phyloP scores from a whole-genome alignment of 2,113 vertebrate genomes.

The Garra rufa region DNA sequence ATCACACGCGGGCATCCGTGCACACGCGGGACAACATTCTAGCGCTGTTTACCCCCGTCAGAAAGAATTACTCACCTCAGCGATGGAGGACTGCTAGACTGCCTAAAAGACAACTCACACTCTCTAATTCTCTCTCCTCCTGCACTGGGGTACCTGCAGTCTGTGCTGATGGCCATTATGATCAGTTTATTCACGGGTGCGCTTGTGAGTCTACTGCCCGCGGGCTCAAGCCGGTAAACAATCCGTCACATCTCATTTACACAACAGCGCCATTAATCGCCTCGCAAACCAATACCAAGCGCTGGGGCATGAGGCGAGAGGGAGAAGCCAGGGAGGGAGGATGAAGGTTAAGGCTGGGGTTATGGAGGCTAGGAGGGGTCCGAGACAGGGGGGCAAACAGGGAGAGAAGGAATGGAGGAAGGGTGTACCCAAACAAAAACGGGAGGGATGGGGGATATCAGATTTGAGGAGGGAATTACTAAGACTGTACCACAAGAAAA shows the following conservation, averaged over 20 bases:
- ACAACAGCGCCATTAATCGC: conserved; percentile 36
- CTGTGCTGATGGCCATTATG: conserved; percentile 55
- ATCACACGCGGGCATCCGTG: conserved; percentile 50
- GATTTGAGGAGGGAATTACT: not conserved
- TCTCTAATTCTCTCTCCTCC: conserved; percentile 40
- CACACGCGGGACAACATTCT: conserved; percentile 70
- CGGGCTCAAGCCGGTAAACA: conserved; percentile 64
- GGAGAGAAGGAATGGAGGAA: conserved; percentile 45
- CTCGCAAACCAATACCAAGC: conserved; percentile 12
- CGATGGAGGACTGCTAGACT: conserved; percentile 56
- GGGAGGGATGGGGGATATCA: conserved; percentile 19
- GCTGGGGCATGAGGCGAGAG: not conserved
- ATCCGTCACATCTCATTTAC: conserved; percentile 63
- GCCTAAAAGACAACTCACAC: conserved; percentile 54
- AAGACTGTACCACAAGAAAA: not conserved
- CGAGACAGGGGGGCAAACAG: conserved; percentile 41
- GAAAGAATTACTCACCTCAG: conserved; percentile 76
- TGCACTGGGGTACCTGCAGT: conserved; percentile 43
- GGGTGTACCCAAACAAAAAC: conserved; percentile 8
- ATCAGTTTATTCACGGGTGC: conserved; percentile 68
- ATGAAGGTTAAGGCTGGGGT: conserved; percentile 41
- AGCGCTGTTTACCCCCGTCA: conserved; percentile 81
- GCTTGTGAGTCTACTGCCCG: conserved; percentile 57
- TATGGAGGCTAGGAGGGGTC: conserved; percentile 46
- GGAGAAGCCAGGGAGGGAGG: not conserved